Conservation (phyloP, 2,797 vertebrate genomes). For the Syngnathus acus region DNA sequence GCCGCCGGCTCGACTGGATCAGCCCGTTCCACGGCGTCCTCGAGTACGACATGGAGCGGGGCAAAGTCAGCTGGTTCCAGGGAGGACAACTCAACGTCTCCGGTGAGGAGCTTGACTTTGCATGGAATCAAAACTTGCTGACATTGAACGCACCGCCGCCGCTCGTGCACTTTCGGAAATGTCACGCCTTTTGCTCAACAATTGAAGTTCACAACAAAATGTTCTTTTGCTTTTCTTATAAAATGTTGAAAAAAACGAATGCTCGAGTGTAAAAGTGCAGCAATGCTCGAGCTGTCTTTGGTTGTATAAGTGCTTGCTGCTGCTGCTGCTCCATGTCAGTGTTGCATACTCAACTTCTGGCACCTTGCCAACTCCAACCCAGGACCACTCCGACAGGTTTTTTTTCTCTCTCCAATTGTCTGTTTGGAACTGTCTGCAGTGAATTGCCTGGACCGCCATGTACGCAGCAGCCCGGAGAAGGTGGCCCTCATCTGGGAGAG, state of each 20-base stretch:
- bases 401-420: neutral
- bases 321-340: neutral
- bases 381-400: neutral
- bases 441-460: slow-evolving; percentile 93
- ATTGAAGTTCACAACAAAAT: no score
- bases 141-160: neutral
- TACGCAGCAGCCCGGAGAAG: slow-evolving; percentile 73
- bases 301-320: neutral
- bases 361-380: neutral
- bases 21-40: slow-evolving; percentile 70
- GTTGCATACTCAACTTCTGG: neutral
- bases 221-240: neutral
- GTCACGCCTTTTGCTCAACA: no score
- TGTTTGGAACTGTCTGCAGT: slow-evolving; percentile 54
- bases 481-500: slow-evolving; percentile 93
- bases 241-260: no score
- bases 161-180: no score
- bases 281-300: neutral
- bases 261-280: no score
- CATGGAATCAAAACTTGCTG: neutral
- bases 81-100: slow-evolving; percentile 88
- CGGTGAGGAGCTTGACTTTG: slow-evolving; percentile 64
- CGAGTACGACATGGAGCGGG: slow-evolving; percentile 66
- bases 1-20: slow-evolving; percentile 77
- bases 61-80: slow-evolving; percentile 80